A percentile compares a stretch with the other conserved stretches of the same genome.
These are phyloP conservation scores for Tor tambroides DNA, from an alignment of 2,113 vertebrate genomes.

Conservation along the genomic window DNA sequence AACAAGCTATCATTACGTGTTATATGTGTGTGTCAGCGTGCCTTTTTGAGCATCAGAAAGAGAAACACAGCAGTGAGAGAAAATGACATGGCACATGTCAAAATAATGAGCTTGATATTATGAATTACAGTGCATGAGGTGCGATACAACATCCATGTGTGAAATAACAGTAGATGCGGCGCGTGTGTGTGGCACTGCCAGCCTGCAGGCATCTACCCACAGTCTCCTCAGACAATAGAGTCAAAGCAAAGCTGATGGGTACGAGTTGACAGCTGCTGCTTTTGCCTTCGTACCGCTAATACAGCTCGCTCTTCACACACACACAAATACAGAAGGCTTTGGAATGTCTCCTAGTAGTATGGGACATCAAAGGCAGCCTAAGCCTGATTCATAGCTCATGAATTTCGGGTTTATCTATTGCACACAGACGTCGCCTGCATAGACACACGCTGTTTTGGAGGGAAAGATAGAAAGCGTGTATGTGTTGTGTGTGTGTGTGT, in stretches of 20 bases:
- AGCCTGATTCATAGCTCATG: constrained; percentile 36
- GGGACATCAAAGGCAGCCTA: constrained; percentile 29
- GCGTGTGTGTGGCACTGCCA: constrained; percentile 42
- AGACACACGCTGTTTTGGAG: background rate
- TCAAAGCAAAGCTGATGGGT: constrained; percentile 51
- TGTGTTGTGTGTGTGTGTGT: too few species aligned
- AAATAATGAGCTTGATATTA: constrained; percentile 10
- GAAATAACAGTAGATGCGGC: constrained; percentile 39
- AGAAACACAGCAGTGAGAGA: background rate
- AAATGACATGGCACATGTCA: constrained; percentile 8
- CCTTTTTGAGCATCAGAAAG: background rate
- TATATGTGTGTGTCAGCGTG: background rate
- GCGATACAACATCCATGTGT: constrained; percentile 26
- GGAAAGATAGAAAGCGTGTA: background rate
- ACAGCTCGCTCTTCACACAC: background rate
- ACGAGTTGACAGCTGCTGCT: constrained; percentile 56
- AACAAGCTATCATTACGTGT: background rate
- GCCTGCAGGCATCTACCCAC: constrained; percentile 42
- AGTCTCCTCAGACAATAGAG: constrained; percentile 54
- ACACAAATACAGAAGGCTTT: constrained; percentile 16
- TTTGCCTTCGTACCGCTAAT: constrained; percentile 29
- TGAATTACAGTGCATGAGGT: constrained; percentile 27
- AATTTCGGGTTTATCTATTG: constrained; percentile 38
- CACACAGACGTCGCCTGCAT: constrained; percentile 11
- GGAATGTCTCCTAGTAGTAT: constrained; percentile 14